Evolutionary conservation across 2,888 invertebrate species (phyloP).

Genomic region (Pycnomerus fuliginosus): DNA sequence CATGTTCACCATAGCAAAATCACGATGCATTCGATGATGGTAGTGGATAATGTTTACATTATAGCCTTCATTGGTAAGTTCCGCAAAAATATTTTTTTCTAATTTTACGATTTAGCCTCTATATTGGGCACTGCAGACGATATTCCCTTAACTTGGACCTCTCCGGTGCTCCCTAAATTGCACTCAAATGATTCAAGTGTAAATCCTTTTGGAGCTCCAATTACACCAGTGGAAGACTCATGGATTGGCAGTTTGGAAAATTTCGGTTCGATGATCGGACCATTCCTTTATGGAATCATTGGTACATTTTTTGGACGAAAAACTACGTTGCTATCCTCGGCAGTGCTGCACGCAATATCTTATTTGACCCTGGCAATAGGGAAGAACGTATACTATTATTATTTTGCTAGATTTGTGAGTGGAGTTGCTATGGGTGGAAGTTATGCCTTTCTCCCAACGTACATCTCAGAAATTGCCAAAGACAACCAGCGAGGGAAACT

Average conservation of each 20-base stretch:
- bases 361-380: conserved; percentile 34
- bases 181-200: neutral
- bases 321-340: conserved; percentile 61
- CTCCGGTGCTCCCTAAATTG: neutral
- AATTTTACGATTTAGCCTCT: neutral
- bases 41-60: neutral
- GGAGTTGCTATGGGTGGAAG: conserved; percentile 70
- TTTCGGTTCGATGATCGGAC: neutral
- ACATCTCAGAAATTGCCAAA: conserved; percentile 80
- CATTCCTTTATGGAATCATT: neutral
- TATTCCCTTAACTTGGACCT: neutral
- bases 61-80: neutral
- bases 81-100: neutral
- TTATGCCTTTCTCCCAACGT: conserved; percentile 76
- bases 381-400: conserved; percentile 34
- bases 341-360: conserved; percentile 34
- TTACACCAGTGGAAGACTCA: neutral
- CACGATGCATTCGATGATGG: no score
- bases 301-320: conserved; percentile 66
- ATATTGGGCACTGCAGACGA: neutral
- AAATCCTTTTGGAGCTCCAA: neutral
- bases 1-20: no score
- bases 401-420: conserved; percentile 51
- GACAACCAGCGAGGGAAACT: conserved; percentile 75
- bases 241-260: neutral